Evolutionary conservation across 2,113 vertebrate species (phyloP), one percentile per base, ranked within the genome.

Genomic region (Tricholaema leucomelas): DNA sequence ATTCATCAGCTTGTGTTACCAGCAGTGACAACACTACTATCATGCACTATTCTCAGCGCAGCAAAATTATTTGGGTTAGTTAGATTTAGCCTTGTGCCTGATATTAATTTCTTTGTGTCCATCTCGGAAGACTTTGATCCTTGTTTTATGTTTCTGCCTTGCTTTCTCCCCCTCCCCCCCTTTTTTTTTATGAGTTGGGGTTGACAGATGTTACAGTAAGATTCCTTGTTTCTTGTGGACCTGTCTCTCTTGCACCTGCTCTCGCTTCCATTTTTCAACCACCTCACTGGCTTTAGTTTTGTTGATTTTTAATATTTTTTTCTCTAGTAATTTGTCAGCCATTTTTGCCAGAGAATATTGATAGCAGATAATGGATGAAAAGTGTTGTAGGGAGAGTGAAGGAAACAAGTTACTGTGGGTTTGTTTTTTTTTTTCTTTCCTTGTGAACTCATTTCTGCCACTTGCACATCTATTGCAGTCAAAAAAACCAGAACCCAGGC

Each of bases 1-100:
- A 52, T 92, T 48, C 72, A 27, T 92, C 76, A 71, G 40, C 52
- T 91, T 46, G 28, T 64, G 48, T 76, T 74, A 65, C 82, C 79
- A 74, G 56, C 36, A 60, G 25, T 33, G 58, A 84, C 61, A 88
- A 20, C 44, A 23, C 4, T 30, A 24, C 56, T 35, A 10, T 56
- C 25, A 23, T 31, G 16, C 10, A 0, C 25, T 15, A 2, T 55
- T 89, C 59, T 52, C 30, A 52, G 71, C 27, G 33, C 20, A 8
- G 11, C 85, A 56, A 50, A 14, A 1, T 75, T 66, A 61, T 90
- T 65, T 90, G 27, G 20, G 23, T 86, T 88, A 72, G 23, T 86
- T 88, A 72, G 81, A 84, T 54, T 78, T 86, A 72, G 44, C 42
- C n/a, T 84, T 54, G 33, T 16, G 35, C 16, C 5, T 60, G 86